Percentiles rank a stretch among this genome's conserved stretches.
Conservation (phyloP, 2,113 vertebrate species). For the Elanus axillaris region DNA sequence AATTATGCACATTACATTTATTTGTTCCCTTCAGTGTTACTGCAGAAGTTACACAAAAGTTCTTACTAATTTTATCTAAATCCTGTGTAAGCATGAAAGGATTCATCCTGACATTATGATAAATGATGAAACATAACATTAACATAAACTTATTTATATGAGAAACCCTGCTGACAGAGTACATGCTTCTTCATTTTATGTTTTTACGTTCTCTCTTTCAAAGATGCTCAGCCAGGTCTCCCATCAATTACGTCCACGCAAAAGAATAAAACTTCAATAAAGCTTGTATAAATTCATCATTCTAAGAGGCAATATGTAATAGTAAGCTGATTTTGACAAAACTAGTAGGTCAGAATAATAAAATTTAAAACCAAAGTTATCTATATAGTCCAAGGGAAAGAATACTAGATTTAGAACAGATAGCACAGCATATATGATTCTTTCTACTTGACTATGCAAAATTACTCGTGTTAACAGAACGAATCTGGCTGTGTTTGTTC, state of each 20-base stretch:
- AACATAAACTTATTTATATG: not conserved
- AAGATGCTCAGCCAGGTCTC: not conserved
- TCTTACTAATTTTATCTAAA: not conserved
- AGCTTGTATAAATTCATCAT: not conserved
- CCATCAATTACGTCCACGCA: not conserved
- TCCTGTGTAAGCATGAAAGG: not conserved
- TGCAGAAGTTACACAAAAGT: not conserved
- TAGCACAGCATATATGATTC: not conserved
- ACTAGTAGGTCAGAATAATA: not conserved
- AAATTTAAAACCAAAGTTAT: not conserved
- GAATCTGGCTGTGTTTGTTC: not conserved
- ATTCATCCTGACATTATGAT: not conserved
- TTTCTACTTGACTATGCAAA: not conserved
- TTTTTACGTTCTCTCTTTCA: not conserved
- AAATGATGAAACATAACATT: not conserved
- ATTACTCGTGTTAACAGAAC: not conserved
- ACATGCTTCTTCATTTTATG: not conserved
- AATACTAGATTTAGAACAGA: not conserved
- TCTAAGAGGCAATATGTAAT: not conserved
- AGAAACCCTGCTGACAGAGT: not conserved
- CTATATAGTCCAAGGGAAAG: not conserved
- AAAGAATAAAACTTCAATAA: slow-evolving; percentile 4
- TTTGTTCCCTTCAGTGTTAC: not conserved
- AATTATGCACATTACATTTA: not conserved
- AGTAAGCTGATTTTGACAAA: not conserved